Conservation (phyloP, 2,113 vertebrate species). For the Megaceryle torquata region DNA sequence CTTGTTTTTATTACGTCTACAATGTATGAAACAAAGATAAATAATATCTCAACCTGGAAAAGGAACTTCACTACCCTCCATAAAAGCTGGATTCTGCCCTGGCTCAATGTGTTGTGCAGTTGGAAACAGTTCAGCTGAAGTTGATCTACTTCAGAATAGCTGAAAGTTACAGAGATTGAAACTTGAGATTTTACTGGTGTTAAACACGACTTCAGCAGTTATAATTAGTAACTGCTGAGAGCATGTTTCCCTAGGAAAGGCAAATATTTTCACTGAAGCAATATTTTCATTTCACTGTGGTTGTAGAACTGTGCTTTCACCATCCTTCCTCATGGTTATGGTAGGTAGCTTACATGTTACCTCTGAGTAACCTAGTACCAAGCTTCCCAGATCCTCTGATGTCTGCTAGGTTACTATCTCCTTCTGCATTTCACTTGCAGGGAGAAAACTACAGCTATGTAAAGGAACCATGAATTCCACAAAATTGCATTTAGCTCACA, state of each 20-base stretch:
- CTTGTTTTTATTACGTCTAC: not conserved
- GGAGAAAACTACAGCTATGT: not conserved
- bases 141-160: not conserved
- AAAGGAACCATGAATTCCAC: not conserved
- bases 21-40: not conserved
- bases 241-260: not conserved
- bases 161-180: not conserved
- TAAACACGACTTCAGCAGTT: not conserved
- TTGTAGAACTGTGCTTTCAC: not conserved
- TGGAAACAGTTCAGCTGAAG: not conserved
- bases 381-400: not conserved
- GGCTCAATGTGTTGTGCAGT: not conserved
- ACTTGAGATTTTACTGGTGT: not conserved
- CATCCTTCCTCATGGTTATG: not conserved
- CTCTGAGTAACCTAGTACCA: not conserved
- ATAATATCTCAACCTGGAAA: not conserved
- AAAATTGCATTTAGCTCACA: not conserved
- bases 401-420: not conserved
- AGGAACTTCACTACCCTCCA: not conserved
- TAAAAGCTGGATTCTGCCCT: not conserved
- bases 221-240: not conserved
- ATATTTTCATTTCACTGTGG: not conserved
- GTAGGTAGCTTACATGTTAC: not conserved
- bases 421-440: not conserved
- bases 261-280: not conserved